These are phyloP conservation scores for Trachymyrmex septentrionalis DNA, from an alignment of 1,140 invertebrate species.

Conservation along the genomic window DNA sequence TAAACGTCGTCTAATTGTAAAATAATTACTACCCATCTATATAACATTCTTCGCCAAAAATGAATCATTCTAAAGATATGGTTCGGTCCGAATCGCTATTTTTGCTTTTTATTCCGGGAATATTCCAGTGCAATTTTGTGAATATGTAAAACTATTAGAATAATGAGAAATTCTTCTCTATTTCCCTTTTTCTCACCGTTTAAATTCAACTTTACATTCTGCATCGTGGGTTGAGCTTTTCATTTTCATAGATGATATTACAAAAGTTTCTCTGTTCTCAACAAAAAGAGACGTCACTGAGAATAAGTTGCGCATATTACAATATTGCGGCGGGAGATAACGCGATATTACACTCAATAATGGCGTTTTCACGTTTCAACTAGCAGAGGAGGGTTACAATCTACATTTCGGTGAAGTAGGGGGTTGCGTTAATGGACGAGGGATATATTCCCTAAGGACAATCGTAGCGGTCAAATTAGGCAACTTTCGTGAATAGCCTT, in stretches of 20 bases:
- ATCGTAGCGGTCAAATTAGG: conserved; percentile 77
- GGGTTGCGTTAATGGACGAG: conserved; percentile 76
- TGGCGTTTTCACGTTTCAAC: conserved; percentile 77
- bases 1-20: background rate
- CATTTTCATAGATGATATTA: conserved; percentile 42
- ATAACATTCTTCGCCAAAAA: conserved; percentile 18
- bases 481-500: conserved; percentile 75
- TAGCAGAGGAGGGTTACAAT: conserved; percentile 61
- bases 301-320: conserved; percentile 63
- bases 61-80: background rate
- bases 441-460: conserved; percentile 75
- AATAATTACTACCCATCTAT: background rate
- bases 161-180: conserved; percentile 36
- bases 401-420: conserved; percentile 70
- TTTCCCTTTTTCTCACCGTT: conserved; percentile 23
- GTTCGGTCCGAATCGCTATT: background rate
- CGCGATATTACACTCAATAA: conserved; percentile 72
- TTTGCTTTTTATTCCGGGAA: background rate
- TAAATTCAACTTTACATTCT: conserved; percentile 40
- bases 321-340: conserved; percentile 43
- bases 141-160: conserved; percentile 47
- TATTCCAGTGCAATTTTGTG: conserved; percentile 11
- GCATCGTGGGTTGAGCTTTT: conserved; percentile 28
- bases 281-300: background rate
- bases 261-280: conserved; percentile 37